Evolutionary conservation across 2,113 vertebrate genomes (phyloP).

Genomic region (Cervus canadensis): DNA sequence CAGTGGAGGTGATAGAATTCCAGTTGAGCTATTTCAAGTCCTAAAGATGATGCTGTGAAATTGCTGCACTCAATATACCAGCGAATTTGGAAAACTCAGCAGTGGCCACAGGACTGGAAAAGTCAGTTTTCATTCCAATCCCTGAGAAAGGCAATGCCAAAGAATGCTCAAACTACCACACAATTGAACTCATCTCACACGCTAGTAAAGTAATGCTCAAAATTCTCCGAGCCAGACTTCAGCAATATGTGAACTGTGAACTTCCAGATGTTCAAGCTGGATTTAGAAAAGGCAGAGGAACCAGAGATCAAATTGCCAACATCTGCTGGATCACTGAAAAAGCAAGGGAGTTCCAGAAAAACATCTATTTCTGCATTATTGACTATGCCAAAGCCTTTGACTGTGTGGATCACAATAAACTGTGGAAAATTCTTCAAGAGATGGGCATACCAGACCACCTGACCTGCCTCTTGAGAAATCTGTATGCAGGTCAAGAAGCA

Average conservation of each 20-base stretch:
- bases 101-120: neutral
- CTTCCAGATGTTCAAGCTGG: neutral
- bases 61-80: neutral
- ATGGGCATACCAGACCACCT: neutral
- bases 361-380: neutral
- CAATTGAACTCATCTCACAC: neutral
- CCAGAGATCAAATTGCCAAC: neutral
- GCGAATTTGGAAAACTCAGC: neutral
- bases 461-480: neutral
- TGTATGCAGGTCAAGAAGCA: neutral
- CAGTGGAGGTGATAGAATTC: neutral
- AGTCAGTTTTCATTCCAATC: neutral
- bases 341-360: neutral
- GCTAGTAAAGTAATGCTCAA: neutral
- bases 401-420: neutral
- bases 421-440: neutral
- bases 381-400: neutral
- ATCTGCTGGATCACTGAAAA: neutral
- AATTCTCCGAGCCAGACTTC: neutral
- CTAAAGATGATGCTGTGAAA: neutral
- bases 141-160: neutral
- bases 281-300: neutral
- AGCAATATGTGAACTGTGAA: accelerated
- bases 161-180: neutral
- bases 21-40: neutral